These are phyloP conservation scores for Cephus cinctus DNA, from an alignment of 1,140 invertebrate species.

Conservation along the genomic window DNA sequence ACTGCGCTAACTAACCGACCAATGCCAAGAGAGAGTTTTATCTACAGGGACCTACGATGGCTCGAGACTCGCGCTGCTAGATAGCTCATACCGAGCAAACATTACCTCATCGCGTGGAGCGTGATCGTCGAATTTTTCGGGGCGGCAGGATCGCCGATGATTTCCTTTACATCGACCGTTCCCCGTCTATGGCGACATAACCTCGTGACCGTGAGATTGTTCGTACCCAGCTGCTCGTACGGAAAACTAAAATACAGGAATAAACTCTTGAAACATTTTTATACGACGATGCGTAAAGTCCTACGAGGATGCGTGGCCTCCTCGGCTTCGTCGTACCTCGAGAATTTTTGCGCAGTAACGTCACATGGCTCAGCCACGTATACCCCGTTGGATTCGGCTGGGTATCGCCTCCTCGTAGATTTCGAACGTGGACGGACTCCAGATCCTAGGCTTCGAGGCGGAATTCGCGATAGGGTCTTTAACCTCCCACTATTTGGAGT, in stretches of 20 bases:
- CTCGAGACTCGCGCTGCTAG: slow-evolving; percentile 11
- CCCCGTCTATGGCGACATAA: no score
- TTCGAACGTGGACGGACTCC: neutral
- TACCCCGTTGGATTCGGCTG: neutral
- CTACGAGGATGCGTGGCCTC: no score
- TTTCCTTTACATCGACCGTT: no score
- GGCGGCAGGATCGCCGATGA: neutral
- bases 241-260: no score
- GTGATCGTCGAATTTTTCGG: slow-evolving; percentile 20
- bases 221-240: no score
- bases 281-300: no score
- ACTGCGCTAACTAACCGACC: slow-evolving; percentile 28
- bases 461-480: neutral
- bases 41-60: slow-evolving; percentile 20
- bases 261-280: no score
- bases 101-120: slow-evolving; percentile 34
- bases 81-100: slow-evolving; percentile 21
- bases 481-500: no score
- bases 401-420: neutral
- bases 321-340: no score
- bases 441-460: neutral
- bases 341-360: no score
- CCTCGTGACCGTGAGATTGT: no score
- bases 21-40: slow-evolving; percentile 29
- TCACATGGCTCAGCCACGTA: neutral